phyloP scores from a whole-genome alignment of 30 jellyfish, hydroid and myxozoan species.

The Sanderia malayensis region DNA sequence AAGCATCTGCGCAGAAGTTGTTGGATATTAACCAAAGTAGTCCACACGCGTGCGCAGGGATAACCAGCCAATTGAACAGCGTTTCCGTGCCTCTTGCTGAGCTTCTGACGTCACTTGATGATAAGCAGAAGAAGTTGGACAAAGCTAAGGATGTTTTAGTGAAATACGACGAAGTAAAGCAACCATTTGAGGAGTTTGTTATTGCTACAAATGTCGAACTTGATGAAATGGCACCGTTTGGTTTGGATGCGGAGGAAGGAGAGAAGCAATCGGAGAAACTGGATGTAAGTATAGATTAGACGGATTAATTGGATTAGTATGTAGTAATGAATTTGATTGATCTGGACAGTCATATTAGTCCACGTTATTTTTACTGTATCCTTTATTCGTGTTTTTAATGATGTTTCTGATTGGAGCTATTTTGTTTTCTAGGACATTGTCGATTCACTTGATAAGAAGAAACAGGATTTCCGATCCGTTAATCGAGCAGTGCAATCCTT shows the following conservation, averaged over 20 bases:
- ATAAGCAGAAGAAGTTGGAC: slow-evolving; percentile 60
- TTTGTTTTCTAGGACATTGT: slow-evolving; percentile 59
- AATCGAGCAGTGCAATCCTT: slow-evolving; percentile 93
- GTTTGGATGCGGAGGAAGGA: slow-evolving; percentile 74
- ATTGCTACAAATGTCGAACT: slow-evolving; percentile 45
- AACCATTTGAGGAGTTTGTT: slow-evolving; percentile 83
- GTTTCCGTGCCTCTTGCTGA: slow-evolving; percentile 85
- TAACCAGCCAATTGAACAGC: slow-evolving; percentile 72
- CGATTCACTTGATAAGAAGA: slow-evolving; percentile 72
- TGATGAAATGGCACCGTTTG: slow-evolving; percentile 76
- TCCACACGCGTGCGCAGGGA: slow-evolving; percentile 81
- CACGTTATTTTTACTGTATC: no score
- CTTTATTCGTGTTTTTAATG: no score
- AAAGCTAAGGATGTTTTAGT: slow-evolving; percentile 51
- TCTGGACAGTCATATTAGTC: no score
- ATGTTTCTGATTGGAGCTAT: no score
- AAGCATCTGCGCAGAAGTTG: slow-evolving; percentile 49
- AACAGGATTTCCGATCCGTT: slow-evolving; percentile 83
- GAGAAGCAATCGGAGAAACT: slow-evolving; percentile 56
- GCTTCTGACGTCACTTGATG: slow-evolving; percentile 59
- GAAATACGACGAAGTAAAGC: slow-evolving; percentile 71
- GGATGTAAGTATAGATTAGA: slow-evolving; percentile 89
- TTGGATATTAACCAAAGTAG: slow-evolving; percentile 54
- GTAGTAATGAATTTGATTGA: no score
- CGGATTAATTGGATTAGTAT: no score